phyloP scores from a whole-genome alignment of 2,113 vertebrate genomes.

The Galemys pyrenaicus region DNA sequence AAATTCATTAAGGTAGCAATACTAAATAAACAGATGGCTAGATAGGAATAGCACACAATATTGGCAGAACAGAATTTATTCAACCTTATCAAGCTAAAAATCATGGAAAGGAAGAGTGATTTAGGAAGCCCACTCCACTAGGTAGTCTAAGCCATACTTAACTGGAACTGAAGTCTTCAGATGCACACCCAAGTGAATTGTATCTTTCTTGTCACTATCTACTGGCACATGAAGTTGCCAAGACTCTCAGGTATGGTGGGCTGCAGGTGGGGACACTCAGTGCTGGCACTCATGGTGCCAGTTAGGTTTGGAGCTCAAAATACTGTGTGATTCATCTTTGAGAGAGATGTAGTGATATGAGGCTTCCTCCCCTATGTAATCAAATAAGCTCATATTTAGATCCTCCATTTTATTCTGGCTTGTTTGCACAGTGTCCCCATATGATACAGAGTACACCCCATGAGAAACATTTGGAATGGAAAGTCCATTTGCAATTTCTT shows the following conservation, averaged over 20 bases:
- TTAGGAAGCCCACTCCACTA: background rate
- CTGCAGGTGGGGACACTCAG: rapidly evolving
- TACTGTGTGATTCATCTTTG: background rate
- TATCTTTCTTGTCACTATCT: background rate
- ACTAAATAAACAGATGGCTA: background rate
- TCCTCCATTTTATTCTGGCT: background rate
- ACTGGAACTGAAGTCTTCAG: background rate
- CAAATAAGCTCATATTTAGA: background rate
- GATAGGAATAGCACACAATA: background rate
- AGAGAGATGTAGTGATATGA: background rate
- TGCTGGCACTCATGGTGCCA: rapidly evolving
- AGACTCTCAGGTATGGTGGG: background rate
- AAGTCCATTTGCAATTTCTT: background rate
- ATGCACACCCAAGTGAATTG: background rate
- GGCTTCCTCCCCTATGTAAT: background rate
- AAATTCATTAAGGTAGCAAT: background rate
- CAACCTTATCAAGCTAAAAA: background rate
- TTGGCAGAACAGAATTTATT: background rate
- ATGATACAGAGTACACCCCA: rapidly evolving
- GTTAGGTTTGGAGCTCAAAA: background rate
- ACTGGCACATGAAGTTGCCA: background rate
- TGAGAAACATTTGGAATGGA: background rate
- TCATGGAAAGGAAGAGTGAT: background rate
- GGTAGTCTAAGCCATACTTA: rapidly evolving
- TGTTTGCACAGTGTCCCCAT: background rate